Conservation (phyloP, 2,888 invertebrate species). For the Agelastica alni region DNA sequence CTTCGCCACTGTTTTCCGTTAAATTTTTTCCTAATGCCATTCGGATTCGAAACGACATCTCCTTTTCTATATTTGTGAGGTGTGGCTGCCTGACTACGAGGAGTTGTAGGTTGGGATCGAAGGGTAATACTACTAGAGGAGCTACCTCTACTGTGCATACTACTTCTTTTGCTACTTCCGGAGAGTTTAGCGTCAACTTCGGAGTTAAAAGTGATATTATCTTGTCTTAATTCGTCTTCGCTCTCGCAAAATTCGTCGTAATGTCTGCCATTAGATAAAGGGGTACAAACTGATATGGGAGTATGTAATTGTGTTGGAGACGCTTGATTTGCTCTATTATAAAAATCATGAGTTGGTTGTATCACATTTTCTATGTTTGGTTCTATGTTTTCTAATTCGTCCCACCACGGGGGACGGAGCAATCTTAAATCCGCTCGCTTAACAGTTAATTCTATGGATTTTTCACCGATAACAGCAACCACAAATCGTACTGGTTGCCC, state of each 20-base stretch:
- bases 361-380: conserved; percentile 32
- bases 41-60: conserved; percentile 91
- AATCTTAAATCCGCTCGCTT: conserved; percentile 89
- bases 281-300: conserved; percentile 58
- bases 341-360: conserved; percentile 37
- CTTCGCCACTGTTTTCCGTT: conserved; percentile 99
- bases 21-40: conserved; percentile 97
- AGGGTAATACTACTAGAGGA: conserved; percentile 89
- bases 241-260: conserved; percentile 85
- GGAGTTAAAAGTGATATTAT: conserved; percentile 75
- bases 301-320: conserved; percentile 62
- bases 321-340: conserved; percentile 50
- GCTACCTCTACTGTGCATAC: conserved; percentile 89
- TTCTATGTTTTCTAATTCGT: conserved; percentile 78
- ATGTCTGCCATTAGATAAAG: conserved; percentile 61
- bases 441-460: conserved; percentile 67
- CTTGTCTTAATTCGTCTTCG: conserved; percentile 85
- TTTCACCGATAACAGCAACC: conserved; percentile 63
- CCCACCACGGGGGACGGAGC: conserved; percentile 94
- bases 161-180: conserved; percentile 83
- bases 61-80: conserved; percentile 97
- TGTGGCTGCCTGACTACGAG: conserved; percentile 83
- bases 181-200: conserved; percentile 78
- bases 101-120: conserved; percentile 90
- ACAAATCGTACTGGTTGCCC: conserved; percentile 69